A percentile compares a stretch with the other conserved stretches of the same genome.
These are phyloP conservation scores for Ceratina calcarata DNA, from an alignment of 1,140 invertebrate genomes.

Conservation along the genomic window DNA sequence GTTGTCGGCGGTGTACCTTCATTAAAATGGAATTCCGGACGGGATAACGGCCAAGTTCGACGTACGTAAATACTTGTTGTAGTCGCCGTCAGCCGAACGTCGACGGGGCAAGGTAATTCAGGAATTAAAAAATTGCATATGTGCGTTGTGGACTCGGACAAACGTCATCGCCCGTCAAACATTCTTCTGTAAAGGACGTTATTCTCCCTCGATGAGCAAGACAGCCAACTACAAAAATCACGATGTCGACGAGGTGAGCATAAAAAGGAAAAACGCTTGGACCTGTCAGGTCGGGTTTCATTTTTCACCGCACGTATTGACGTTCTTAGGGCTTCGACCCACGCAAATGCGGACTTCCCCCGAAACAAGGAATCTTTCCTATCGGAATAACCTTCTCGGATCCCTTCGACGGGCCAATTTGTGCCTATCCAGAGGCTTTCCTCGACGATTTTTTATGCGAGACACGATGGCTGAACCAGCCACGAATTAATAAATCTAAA, in stretches of 20 bases:
- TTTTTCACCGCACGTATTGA: slow-evolving; percentile 66
- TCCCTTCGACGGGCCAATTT: slow-evolving; percentile 12
- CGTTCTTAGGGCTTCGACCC: slow-evolving; percentile 63
- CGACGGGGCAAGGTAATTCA: too few relatives aligned
- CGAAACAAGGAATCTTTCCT: slow-evolving; percentile 51
- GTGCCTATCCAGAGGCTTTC: background rate
- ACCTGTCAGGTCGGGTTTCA: slow-evolving; percentile 59
- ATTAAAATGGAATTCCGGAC: background rate
- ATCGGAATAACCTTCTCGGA: slow-evolving; percentile 57
- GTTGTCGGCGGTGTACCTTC: background rate
- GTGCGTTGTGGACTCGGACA: background rate
- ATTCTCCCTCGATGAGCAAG: background rate
- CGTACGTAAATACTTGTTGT: too few relatives aligned
- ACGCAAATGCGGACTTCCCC: slow-evolving; percentile 64
- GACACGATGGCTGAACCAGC: background rate
- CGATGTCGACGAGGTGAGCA: background rate
- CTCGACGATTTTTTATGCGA: background rate
- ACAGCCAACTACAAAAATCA: background rate
- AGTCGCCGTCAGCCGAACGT: too few relatives aligned
- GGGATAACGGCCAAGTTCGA: background rate
- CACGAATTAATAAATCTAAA: slow-evolving; percentile 35
- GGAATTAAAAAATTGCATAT: background rate
- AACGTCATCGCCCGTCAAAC: background rate
- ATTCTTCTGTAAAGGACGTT: background rate
- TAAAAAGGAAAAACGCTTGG: background rate